These are phyloP conservation scores for Lepus timidus DNA, from an alignment of 2,113 vertebrate species.

Conservation along the genomic window DNA sequence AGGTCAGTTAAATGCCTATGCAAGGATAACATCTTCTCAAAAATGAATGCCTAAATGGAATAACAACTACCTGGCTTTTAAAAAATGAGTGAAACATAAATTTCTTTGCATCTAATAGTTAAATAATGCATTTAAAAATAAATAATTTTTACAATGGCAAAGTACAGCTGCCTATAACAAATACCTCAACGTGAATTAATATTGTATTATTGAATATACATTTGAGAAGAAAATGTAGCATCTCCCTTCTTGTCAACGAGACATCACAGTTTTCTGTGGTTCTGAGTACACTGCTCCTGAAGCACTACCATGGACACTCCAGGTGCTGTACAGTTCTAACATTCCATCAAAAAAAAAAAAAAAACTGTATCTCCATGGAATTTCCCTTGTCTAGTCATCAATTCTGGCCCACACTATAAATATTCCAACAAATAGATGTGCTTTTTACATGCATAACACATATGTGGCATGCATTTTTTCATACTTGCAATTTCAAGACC, in stretches of 20 bases:
- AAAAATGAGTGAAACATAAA: background rate
- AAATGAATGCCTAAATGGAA: background rate
- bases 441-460: background rate
- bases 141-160: background rate
- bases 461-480: background rate
- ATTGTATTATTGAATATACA: background rate
- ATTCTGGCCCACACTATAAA: background rate
- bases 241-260: background rate
- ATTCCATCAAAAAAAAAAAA: background rate
- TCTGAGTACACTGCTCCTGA: background rate
- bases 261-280: background rate
- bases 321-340: background rate
- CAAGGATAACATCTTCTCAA: background rate
- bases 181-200: background rate
- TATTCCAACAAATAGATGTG: background rate
- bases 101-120: background rate
- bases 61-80: too few species aligned
- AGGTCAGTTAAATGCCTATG: background rate
- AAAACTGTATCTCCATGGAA: background rate
- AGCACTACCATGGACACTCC: rapidly evolving
- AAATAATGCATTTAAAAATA: background rate
- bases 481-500: background rate
- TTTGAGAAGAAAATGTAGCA: background rate
- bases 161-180: background rate
- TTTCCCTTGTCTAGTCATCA: background rate